Evolutionary conservation across 2,797 vertebrate species (phyloP).

Genomic region (Bovichtus variegatus): DNA sequence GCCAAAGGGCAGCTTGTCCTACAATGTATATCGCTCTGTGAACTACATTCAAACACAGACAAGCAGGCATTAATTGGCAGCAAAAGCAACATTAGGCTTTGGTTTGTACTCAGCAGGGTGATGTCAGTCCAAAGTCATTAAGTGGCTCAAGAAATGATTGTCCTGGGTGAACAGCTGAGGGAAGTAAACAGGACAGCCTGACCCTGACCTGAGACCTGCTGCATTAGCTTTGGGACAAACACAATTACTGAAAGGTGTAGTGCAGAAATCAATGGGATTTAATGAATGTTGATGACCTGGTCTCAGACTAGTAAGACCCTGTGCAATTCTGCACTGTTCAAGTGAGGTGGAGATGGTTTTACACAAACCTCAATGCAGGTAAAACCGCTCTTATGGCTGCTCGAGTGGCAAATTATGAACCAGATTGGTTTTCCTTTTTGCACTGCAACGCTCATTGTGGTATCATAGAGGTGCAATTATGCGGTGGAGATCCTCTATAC

Average conservation of each 20-base stretch:
- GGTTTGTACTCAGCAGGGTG: constrained; percentile 3
- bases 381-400: not conserved
- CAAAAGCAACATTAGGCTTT: constrained; percentile 6
- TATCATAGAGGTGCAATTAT: not conserved
- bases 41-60: constrained; percentile 4
- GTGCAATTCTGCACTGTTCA: not conserved
- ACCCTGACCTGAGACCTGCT: constrained; percentile 56
- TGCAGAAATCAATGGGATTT: constrained; percentile 49
- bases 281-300: constrained; percentile 50
- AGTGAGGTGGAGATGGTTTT: not conserved
- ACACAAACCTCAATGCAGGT: not conserved
- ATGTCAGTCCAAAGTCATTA: constrained; percentile 42
- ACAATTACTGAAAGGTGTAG: constrained; percentile 38
- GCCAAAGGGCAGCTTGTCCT: not conserved
- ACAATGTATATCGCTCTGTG: not conserved
- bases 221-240: constrained; percentile 45
- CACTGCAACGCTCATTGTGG: not conserved
- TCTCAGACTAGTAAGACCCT: constrained; percentile 18
- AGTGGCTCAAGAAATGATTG: constrained; percentile 18
- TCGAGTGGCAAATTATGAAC: constrained; percentile 3
- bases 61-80: constrained; percentile 15
- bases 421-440: not conserved
- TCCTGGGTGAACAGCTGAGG: constrained; percentile 24
- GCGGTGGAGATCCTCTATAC: not conserved
- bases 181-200: constrained; percentile 39